Evolutionary conservation across 2,888 invertebrate genomes (phyloP).

Genomic region (Microdon myrmicae): DNA sequence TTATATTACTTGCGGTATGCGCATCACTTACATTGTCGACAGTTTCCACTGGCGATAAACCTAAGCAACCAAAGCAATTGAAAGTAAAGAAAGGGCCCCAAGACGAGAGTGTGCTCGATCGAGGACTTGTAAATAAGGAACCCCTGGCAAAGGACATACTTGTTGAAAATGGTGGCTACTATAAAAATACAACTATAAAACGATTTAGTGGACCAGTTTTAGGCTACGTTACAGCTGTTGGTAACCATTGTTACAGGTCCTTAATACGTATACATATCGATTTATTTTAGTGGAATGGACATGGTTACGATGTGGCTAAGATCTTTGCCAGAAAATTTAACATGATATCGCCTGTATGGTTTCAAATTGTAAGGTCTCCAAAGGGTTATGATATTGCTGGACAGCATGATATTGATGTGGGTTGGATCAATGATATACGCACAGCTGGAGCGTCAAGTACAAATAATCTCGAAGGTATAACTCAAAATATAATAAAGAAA

Average conservation of each 20-base stretch:
- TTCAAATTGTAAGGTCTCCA: constrained; percentile 79
- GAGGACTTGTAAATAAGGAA: constrained; percentile 75
- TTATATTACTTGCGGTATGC: no score
- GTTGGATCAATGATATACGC: constrained; percentile 82
- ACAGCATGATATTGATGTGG: constrained; percentile 84
- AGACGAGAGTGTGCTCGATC: constrained; percentile 74
- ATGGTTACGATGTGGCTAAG: constrained; percentile 93
- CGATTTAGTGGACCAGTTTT: constrained; percentile 80
- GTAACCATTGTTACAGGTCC: constrained; percentile 55
- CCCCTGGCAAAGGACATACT: constrained; percentile 79
- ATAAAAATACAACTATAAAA: constrained; percentile 74
- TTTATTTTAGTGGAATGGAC: constrained; percentile 85
- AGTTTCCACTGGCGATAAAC: constrained; percentile 58
- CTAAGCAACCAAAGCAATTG: constrained; percentile 56
- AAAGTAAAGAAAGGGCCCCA: constrained; percentile 69
- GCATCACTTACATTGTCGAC: constrained; percentile 52
- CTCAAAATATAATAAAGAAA: constrained; percentile 67
- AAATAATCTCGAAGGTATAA: constrained; percentile 50
- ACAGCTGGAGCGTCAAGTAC: constrained; percentile 62
- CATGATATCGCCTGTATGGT: constrained; percentile 94
- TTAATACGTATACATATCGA: no score
- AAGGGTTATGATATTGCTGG: constrained; percentile 76
- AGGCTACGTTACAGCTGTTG: constrained; percentile 92
- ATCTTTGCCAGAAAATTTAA: constrained; percentile 89
- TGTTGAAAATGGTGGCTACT: constrained; percentile 79